Evolutionary conservation across 1,140 invertebrate species (phyloP), one percentile per base, ranked within the genome.

Genomic region (Diploscapter pachys): DNA sequence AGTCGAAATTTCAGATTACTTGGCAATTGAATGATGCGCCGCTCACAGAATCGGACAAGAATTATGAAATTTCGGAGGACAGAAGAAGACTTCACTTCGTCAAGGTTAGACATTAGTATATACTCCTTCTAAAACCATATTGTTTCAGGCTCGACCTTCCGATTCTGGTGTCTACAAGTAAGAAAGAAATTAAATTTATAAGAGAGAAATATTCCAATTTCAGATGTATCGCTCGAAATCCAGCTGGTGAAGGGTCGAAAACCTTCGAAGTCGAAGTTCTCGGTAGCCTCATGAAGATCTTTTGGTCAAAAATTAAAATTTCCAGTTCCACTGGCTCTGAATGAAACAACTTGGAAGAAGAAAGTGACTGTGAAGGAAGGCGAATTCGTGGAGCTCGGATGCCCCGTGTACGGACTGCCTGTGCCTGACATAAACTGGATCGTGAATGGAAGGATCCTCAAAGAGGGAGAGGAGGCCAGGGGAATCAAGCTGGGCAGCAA

Each of bases 141-240:
- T 77, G n/a, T 62, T 72, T 6, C 55, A 80, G 52, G 72, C 80
- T 0, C 59, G 68, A n/a, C 76, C 73, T 4, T 62, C 71, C 3
- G 86, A 87, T 73, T 72, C 77, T 6, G 86, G 86, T 3, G 72
- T 75, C 5, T 87, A 87, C 76, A 83, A 77, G 63, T 31, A 31
- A 31, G 31, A 31, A 31, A 31, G 31, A 31, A 31, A 31, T 31
- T 31, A 0, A 31, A 31, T 31, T 31, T 31, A 31, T 31, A 31
- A 31, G 31, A 31, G 31, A 31, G 31, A 31, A 31, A 31, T 31
- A 31, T 31, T 31, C 31, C 31, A 31, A 31, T 31, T 31, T 31
- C 31, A 31, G 31, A 31, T 87, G 86, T 79, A 78, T 79, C 63
- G 86, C 86, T 4, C 79, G 81, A 5, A 88, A 88, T 80, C 78